Conservation (phyloP, 2,888 invertebrate genomes). For the Agrotis exclamationis region DNA sequence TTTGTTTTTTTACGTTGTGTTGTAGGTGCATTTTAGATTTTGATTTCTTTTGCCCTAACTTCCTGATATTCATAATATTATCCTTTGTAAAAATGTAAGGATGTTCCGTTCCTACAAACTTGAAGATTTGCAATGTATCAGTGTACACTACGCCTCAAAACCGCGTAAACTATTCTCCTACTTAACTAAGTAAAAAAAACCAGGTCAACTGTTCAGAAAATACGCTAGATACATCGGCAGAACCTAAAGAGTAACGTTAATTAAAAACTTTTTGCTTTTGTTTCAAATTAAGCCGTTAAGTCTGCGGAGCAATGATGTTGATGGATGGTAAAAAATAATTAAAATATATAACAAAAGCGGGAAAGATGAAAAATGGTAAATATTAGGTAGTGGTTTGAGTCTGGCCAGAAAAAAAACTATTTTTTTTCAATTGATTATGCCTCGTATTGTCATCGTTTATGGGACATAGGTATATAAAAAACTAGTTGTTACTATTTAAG, state of each 20-base stretch:
- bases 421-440: too few species aligned
- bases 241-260: constrained; percentile 46
- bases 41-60: too few species aligned
- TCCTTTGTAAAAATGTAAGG: background rate
- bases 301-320: constrained; percentile 34
- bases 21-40: too few species aligned
- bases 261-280: constrained; percentile 48
- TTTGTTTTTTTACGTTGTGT: too few species aligned
- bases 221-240: constrained; percentile 34
- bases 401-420: background rate
- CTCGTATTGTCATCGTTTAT: too few species aligned
- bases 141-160: constrained; percentile 8
- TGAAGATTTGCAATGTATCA: background rate
- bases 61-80: too few species aligned
- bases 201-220: constrained; percentile 46
- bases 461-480: too few species aligned
- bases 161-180: constrained; percentile 16
- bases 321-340: constrained; percentile 48
- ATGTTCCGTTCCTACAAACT: background rate
- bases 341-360: constrained; percentile 35
- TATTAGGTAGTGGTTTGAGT: background rate
- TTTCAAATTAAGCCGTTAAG: constrained; percentile 50
- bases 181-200: constrained; percentile 31
- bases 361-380: constrained; percentile 14
- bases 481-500: too few species aligned